Evolutionary conservation across 2,797 vertebrate species (phyloP), one percentile per base, ranked within the genome.

Genomic region (Agapornis canus): DNA sequence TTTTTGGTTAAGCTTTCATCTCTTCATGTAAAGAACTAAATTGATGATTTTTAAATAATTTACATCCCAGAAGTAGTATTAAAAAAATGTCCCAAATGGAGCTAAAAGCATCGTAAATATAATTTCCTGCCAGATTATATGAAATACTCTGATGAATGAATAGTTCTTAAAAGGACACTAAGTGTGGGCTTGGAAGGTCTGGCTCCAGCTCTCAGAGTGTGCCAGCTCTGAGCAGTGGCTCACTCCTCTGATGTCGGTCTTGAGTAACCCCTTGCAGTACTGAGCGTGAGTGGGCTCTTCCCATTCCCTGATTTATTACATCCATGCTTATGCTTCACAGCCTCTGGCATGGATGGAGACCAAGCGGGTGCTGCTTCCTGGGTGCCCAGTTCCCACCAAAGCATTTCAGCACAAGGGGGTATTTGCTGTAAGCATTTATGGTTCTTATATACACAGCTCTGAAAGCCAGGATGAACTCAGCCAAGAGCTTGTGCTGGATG

Each of bases 21-120:
- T 92, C 96, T 66, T 85, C 51, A 77, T 13, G 61, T 93, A 66
- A 89, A 92, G 92, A 77, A 77, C 86, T 82, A 97, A 96, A 97
- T 86, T 95, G 96, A 96, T 85, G 94, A 94, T 96, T 97, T 97
- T 96, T 93, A 92, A 96, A 95, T 97, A 96, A 97, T 97, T 97
- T 97, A 97, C 95, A 93, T 95, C 92, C 90, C 47, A 47, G 90
- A 95, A 96, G 94, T 56, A 93, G 94, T 75, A 95, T 94, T 64
- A 20, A 95, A 95, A 97, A 95, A 96, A 93, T 66, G 96, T 95
- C 97, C 93, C 51, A 82, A 96, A 96, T 86, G 86, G 95, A 96
- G 91, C 94, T 98, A 98, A 98, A 97, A 98, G 97, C 97, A 87
- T 97, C 91, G n/a, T 97, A 98, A 98, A 97, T 97, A 96, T 97